Conservation (phyloP, 2,113 vertebrate genomes). For the Entelurus aequoreus region DNA sequence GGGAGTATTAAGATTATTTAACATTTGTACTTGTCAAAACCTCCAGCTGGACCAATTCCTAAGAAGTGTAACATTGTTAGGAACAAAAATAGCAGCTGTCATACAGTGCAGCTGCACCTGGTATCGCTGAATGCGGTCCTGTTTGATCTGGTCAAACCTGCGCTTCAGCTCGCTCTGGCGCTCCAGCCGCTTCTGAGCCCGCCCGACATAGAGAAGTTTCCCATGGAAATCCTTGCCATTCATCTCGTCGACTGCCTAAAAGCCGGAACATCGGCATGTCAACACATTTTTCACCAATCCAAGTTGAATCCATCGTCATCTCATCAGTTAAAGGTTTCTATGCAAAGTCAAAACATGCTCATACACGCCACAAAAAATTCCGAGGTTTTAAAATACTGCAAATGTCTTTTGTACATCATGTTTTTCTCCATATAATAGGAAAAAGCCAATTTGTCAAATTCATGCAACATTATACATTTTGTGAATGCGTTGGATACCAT, state of each 20-base stretch:
- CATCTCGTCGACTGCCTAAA: conserved; percentile 87
- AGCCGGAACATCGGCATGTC: neutral
- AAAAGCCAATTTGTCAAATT: no score
- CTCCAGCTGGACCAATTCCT: neutral
- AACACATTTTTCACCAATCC: neutral
- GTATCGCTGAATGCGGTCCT: conserved; percentile 86
- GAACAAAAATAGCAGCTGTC: neutral
- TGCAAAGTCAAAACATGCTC: no score
- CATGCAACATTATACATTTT: no score
- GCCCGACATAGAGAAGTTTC: conserved; percentile 82
- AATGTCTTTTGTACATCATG: no score
- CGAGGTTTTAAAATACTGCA: no score
- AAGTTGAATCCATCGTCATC: neutral
- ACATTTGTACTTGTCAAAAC: neutral
- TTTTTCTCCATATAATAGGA: no score
- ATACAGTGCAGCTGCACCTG: conserved; percentile 73
- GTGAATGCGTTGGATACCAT: no score
- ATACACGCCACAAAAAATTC: no score
- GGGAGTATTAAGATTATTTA: neutral
- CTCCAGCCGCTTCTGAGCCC: conserved; percentile 92
- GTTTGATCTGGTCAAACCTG: conserved; percentile 91
- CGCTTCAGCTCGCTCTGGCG: conserved; percentile 89
- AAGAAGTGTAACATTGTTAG: neutral
- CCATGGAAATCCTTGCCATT: conserved; percentile 88
- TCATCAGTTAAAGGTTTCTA: neutral